Base-by-base conservation (phyloP, 2,797 vertebrate species). In the Sparidentex hasta region DNA sequence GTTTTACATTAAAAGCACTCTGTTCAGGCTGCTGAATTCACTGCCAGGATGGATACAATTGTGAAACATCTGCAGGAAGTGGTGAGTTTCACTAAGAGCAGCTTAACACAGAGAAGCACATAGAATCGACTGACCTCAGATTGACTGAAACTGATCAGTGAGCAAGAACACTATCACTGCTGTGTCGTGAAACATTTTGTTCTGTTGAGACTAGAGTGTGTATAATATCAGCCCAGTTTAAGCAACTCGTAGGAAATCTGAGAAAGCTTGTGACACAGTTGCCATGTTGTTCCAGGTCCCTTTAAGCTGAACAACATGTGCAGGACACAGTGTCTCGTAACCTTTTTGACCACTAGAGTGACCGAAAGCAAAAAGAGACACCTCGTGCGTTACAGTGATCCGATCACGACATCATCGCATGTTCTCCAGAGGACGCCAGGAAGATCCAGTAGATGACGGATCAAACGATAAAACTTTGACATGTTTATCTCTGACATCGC, bases 401-500 rank as follows among this genome's bases (percentile, higher is more conserved):
- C 16, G 0, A 62, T 70, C 14, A 48, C 68, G 1, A 72, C 76
- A 46, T 11, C 21, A 46, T 2, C 43, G n/a, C 9, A 33, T 57
- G 9, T 27, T 48, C 27, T 21, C 21, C 38, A 54, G 61, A 57
- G 48, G 65, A 78, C 20, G n/a, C 27, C 48, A 11, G 25, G 54
- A 51, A 67, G 47, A 66, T 58, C 25, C 7, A 67, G 47, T 21
- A 54, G 48, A 13, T 47, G 65, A 71, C 76, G 21, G 29, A 41
- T 55, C 5, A 20, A 13, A 33, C 41, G 9, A 62, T 82, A 67
- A 77, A 83, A 47, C 18, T 6, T 16, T 57, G 43, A 16, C 14
- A 33, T 46, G 57, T 88, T 81, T 80, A 86, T 90, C 87, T 88
- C 56, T 62, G 63, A 81, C 56, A 75, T 76, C 70, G 71, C 51